Evolutionary conservation across 2,888 invertebrate species (phyloP).

Genomic region (Clivina fossor): DNA sequence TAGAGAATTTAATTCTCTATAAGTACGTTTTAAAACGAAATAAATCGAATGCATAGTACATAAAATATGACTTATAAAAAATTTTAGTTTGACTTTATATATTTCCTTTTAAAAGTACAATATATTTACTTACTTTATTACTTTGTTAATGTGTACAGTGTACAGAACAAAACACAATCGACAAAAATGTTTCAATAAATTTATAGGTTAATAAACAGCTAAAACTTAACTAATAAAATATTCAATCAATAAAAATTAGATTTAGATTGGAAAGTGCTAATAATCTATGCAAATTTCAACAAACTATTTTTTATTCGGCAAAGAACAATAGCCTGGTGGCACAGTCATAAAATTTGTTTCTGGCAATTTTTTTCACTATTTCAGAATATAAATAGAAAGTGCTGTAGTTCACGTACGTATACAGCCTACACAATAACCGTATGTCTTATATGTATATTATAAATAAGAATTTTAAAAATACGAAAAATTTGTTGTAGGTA

Average conservation of each 20-base stretch:
- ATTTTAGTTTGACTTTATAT: no score
- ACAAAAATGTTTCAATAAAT: constrained; percentile 2
- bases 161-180: neutral
- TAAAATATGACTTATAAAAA: no score
- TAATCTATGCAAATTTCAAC: constrained; percentile 30
- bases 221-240: constrained; percentile 7
- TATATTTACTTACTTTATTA: no score
- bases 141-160: neutral
- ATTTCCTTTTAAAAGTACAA: no score
- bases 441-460: no score
- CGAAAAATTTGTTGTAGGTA: no score
- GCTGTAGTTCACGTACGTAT: constrained; percentile 20
- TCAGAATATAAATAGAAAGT: constrained; percentile 27
- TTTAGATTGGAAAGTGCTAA: constrained; percentile 27
- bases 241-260: constrained; percentile 14
- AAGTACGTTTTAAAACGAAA: no score
- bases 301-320: constrained; percentile 16
- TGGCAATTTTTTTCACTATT: constrained; percentile 10
- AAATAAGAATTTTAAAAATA: no score
- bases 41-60: no score
- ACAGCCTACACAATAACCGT: constrained; percentile 20
- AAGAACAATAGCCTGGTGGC: constrained; percentile 27
- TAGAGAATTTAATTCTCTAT: no score
- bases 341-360: constrained; percentile 28
- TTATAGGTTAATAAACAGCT: neutral